Conservation (phyloP, 1,140 invertebrate species). For the Leptestheria dahalacensis region DNA sequence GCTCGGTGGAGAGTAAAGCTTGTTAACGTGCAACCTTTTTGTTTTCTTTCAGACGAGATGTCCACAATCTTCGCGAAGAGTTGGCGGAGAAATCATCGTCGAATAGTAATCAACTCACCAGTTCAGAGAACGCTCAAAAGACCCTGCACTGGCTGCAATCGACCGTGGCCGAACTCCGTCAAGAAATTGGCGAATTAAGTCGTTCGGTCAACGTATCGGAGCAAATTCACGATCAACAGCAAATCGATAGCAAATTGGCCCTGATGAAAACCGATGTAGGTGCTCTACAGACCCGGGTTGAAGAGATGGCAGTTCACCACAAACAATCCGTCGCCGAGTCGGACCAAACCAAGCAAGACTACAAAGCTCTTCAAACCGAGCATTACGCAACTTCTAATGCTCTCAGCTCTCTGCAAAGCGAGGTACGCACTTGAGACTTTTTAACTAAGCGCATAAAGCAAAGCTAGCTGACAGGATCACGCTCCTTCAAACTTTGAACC, state of each 20-base stretch:
- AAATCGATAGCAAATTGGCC: conserved; percentile 5
- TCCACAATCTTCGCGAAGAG: background rate
- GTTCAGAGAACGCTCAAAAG: conserved; percentile 14
- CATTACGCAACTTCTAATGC: conserved; percentile 5
- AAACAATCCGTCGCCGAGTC: background rate
- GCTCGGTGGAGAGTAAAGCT: too few species aligned
- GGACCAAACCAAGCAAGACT: background rate
- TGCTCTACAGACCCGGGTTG: background rate
- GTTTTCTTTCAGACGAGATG: background rate
- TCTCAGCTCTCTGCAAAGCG: background rate
- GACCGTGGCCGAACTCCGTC: conserved; percentile 12
- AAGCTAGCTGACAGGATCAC: too few species aligned
- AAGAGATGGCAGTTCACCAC: conserved; percentile 2
- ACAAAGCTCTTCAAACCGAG: background rate
- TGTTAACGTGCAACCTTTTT: background rate
- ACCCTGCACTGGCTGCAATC: conserved; percentile 16
- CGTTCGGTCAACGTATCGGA: conserved; percentile 14
- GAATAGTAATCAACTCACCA: background rate
- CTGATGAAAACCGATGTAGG: conserved; percentile 2
- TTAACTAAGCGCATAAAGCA: too few species aligned
- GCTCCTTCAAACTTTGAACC: too few species aligned
- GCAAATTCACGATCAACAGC: conserved; percentile 9
- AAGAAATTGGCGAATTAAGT: conserved; percentile 11
- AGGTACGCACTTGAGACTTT: too few species aligned
- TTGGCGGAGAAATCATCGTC: background rate